A percentile compares a stretch with the other conserved stretches of the same genome.
Evolutionary conservation across 2,888 invertebrate genomes (phyloP).

Genomic region (Rhingia rostrata): DNA sequence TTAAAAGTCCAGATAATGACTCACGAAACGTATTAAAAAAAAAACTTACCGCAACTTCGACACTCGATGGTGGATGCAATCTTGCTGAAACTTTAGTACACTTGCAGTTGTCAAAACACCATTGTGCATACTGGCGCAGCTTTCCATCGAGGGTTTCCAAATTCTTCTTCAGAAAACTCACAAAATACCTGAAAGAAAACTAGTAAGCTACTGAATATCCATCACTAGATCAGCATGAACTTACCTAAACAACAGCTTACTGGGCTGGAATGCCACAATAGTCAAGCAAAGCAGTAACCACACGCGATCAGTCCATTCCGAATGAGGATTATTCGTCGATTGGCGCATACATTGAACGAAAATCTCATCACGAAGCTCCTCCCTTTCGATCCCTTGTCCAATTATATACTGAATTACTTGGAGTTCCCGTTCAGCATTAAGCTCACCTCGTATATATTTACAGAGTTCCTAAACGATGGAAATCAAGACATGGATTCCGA

Average conservation of each 20-base stretch:
- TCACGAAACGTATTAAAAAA: background rate
- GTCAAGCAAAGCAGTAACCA: slow-evolving; percentile 95
- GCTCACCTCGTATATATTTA: slow-evolving; percentile 94
- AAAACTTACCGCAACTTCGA: slow-evolving; percentile 95
- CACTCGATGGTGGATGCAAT: slow-evolving; percentile 93
- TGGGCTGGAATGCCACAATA: slow-evolving; percentile 95
- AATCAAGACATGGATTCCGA: background rate
- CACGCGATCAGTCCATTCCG: slow-evolving; percentile 92
- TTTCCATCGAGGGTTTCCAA: slow-evolving; percentile 86
- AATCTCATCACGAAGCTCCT: slow-evolving; percentile 96
- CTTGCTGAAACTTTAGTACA: slow-evolving; percentile 92
- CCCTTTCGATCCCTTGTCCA: slow-evolving; percentile 93
- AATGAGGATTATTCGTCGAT: slow-evolving; percentile 93
- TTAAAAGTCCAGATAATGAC: too few relatives aligned
- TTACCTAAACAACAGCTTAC: slow-evolving; percentile 81
- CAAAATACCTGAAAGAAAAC: slow-evolving; percentile 86
- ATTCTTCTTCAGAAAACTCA: slow-evolving; percentile 89
- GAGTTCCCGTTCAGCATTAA: slow-evolving; percentile 92
- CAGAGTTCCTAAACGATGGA: slow-evolving; percentile 87
- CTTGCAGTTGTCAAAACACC: slow-evolving; percentile 96
- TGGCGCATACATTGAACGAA: slow-evolving; percentile 94
- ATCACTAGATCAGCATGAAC: background rate
- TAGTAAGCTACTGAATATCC: background rate
- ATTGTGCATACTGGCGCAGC: slow-evolving; percentile 93
- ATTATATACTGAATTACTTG: slow-evolving; percentile 93